A percentile compares a stretch with the other conserved stretches of the same genome.
Evolutionary conservation across 2,797 vertebrate genomes (phyloP).

Genomic region (Sebastes melanostomus): DNA sequence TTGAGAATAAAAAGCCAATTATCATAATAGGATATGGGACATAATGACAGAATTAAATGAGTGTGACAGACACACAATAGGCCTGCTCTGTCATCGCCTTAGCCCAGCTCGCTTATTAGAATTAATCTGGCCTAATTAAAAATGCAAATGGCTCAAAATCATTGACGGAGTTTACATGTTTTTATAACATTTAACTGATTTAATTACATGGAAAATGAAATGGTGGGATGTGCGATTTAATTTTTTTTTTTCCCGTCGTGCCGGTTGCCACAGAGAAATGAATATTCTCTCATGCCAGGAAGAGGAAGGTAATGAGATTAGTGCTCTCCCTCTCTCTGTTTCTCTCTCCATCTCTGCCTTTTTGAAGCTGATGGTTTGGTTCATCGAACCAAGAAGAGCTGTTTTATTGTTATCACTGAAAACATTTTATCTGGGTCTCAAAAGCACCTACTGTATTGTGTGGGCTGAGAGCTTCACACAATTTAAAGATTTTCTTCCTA

Average conservation of each 20-base stretch:
- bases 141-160: slow-evolving; percentile 83
- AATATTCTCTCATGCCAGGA: slow-evolving; percentile 74
- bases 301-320: slow-evolving; percentile 78
- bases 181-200: slow-evolving; percentile 82
- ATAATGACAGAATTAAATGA: slow-evolving; percentile 81
- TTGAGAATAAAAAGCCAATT: slow-evolving; percentile 81
- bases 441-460: slow-evolving; percentile 64
- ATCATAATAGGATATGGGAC: slow-evolving; percentile 81
- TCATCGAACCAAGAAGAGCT: slow-evolving; percentile 65
- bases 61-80: slow-evolving; percentile 82
- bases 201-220: slow-evolving; percentile 85
- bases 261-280: slow-evolving; percentile 68
- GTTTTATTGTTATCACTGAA: slow-evolving; percentile 68
- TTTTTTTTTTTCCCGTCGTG: slow-evolving; percentile 57
- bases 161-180: slow-evolving; percentile 83
- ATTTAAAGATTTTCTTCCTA: slow-evolving; percentile 67
- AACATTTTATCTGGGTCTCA: slow-evolving; percentile 67
- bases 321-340: slow-evolving; percentile 54
- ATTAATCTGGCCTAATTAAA: slow-evolving; percentile 85
- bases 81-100: slow-evolving; percentile 74
- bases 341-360: slow-evolving; percentile 59
- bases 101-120: slow-evolving; percentile 80
- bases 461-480: slow-evolving; percentile 54
- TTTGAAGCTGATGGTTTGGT: slow-evolving; percentile 65
- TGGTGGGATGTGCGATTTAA: slow-evolving; percentile 65